A percentile compares a stretch with the other conserved stretches of the same genome.
These are phyloP conservation scores for Trachelus tabidus DNA, from an alignment of 2,888 invertebrate species.

Conservation along the genomic window DNA sequence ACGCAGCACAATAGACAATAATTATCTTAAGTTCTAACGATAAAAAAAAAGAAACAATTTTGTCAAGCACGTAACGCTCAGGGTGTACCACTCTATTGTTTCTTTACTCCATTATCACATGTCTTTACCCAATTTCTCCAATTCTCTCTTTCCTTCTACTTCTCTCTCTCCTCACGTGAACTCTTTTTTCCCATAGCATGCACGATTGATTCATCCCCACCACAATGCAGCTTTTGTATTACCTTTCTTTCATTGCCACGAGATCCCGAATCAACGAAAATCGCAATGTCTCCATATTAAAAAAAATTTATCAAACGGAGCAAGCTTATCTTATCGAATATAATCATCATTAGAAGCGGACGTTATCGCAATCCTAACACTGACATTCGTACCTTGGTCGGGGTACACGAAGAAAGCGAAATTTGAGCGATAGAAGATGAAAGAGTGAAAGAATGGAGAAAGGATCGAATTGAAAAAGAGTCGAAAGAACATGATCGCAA, in stretches of 20 bases:
- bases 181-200: not conserved
- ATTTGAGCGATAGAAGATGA: slow-evolving; percentile 24
- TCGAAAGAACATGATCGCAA: slow-evolving; percentile 20
- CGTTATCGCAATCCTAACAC: not conserved
- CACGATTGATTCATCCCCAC: not conserved
- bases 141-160: not conserved
- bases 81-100: slow-evolving; percentile 2
- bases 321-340: not conserved
- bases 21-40: slow-evolving; percentile 54
- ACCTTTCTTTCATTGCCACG: not conserved
- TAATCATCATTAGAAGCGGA: not conserved
- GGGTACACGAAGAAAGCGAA: slow-evolving; percentile 17
- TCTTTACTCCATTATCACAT: slow-evolving; percentile 5
- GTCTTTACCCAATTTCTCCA: not conserved
- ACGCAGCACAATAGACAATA: slow-evolving; percentile 51
- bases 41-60: slow-evolving; percentile 52
- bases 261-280: not conserved
- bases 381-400: not conserved
- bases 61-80: slow-evolving; percentile 31
- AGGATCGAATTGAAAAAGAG: slow-evolving; percentile 21
- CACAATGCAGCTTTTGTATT: not conserved
- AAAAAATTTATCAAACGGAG: not conserved
- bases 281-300: not conserved
- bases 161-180: not conserved
- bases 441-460: slow-evolving; percentile 20